A percentile compares a stretch with the other conserved stretches of the same genome.
These are phyloP conservation scores for Pollenia angustigena DNA, from an alignment of 2,888 invertebrate genomes.

Conservation along the genomic window DNA sequence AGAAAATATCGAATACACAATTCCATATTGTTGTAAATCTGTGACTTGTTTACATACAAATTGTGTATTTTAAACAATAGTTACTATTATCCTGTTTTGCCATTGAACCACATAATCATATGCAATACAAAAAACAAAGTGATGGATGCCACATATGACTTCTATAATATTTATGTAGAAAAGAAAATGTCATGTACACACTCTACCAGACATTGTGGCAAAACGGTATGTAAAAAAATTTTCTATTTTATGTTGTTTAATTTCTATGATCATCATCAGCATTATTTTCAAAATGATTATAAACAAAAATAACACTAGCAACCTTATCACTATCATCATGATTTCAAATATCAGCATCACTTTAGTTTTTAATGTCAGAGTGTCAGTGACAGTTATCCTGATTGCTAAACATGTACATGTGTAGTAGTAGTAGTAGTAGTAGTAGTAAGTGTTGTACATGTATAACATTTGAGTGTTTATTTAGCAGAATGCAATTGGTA, in stretches of 20 bases:
- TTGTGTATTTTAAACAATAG: neutral
- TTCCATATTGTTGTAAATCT: neutral
- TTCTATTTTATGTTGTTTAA: constrained; percentile 30
- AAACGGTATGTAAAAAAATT: constrained; percentile 5
- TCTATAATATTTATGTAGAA: constrained; percentile 15
- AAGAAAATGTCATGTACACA: constrained; percentile 28
- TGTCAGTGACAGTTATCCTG: constrained; percentile 12
- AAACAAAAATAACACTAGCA: constrained; percentile 8
- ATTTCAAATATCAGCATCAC: constrained; percentile 26
- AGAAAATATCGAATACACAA: no score
- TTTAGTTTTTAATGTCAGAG: constrained; percentile 17
- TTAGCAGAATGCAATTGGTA: neutral
- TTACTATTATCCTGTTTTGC: constrained; percentile 11
- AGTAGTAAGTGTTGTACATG: neutral
- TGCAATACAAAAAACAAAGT: neutral
- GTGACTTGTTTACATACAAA: neutral
- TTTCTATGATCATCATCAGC: constrained; percentile 17
- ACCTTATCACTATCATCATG: constrained; percentile 16
- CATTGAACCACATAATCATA: constrained; percentile 41
- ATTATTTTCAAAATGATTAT: constrained; percentile 30
- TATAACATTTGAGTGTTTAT: neutral
- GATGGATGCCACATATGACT: constrained; percentile 16
- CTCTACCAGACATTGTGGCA: neutral
- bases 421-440: neutral
- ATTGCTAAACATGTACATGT: neutral